Base-by-base conservation (phyloP, 1,140 invertebrate genomes). In the honey bee (Apis mellifera) region DNA sequence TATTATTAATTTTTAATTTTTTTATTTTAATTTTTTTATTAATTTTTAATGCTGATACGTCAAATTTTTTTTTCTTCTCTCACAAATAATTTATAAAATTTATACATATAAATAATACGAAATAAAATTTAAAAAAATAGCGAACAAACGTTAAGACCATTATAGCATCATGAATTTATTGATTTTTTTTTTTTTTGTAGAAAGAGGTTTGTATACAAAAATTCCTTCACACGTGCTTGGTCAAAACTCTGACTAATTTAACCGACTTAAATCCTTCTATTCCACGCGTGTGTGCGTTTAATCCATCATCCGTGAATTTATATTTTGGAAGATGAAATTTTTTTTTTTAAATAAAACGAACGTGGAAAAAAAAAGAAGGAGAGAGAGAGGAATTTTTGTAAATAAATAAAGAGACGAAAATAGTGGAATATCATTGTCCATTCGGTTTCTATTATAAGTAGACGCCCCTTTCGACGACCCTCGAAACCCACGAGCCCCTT, bases 131-230 rank as follows among this genome's bases (percentile, higher is more conserved):
- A 77, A 59, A n/a, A 52, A 60, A 83, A 66, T 3, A 2, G 9
- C 55, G 59, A 73, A 59, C 54, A 75, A 75, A 64, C 73, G 9
- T 48, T 26, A 19, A n/a, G 4, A 26, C 48, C 59, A 52, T 75
- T 52, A 26, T 11, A n/a, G 15, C 54, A 78, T 62, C 65, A 57
- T 59, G 57, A 83, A 85, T 83, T 74, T 32, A 85, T 75, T 73
- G 60, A 32, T 54, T 23, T 42, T 65, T 73, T 83, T 83, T 73
- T n/a, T n/a, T n/a, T n/a, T n/a, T n/a, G 52, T 23, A 23, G 23
- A 64, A 59, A 26, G 23, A 15, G 17, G 32, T 21, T 5, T 42
- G 32, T 9, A 60, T 65, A 64, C 17, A 76, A 69, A 50, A 59
- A 26, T 69, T 13, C 48, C 21, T 42, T 32, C 19, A 48, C 65